These are phyloP conservation scores for Sciurus carolinensis DNA, from an alignment of 2,797 vertebrate genomes.

Conservation along the genomic window DNA sequence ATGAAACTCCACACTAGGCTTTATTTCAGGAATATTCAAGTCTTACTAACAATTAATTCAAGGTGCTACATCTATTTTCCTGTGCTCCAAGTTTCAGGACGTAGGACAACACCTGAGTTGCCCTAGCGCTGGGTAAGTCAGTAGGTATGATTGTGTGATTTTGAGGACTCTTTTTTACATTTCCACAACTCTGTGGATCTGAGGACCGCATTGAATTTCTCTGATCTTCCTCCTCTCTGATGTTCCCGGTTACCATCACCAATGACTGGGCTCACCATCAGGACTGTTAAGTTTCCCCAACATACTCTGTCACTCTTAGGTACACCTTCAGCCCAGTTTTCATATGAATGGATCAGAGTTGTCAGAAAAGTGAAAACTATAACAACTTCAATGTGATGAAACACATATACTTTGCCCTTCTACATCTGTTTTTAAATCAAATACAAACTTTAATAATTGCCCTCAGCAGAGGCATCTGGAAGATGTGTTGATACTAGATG, in stretches of 20 bases:
- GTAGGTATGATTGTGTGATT: neutral
- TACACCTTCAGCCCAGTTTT: neutral
- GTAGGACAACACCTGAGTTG: neutral
- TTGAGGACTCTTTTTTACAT: neutral
- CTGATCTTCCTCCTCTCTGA: neutral
- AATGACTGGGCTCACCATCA: neutral
- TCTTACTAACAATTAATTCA: neutral
- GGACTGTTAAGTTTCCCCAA: neutral
- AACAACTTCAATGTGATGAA: conserved; percentile 46
- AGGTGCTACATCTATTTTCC: neutral
- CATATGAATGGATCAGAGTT: neutral
- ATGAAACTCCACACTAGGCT: neutral
- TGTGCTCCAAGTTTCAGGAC: neutral
- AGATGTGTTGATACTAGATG: conserved; percentile 71
- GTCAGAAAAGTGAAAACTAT: conserved; percentile 45
- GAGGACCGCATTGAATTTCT: neutral
- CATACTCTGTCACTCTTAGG: neutral
- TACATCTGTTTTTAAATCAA: conserved; percentile 69
- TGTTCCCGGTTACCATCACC: neutral
- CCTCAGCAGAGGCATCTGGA: conserved; percentile 67
- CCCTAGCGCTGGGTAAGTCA: neutral
- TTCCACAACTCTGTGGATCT: neutral
- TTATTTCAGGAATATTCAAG: neutral
- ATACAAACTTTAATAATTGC: conserved; percentile 73
- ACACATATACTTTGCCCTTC: conserved; percentile 19